Evolutionary conservation across 64 coral and sea anemone species (phyloP), one percentile per base, ranked within the genome.

Genomic region (Pachyseris speciosa): DNA sequence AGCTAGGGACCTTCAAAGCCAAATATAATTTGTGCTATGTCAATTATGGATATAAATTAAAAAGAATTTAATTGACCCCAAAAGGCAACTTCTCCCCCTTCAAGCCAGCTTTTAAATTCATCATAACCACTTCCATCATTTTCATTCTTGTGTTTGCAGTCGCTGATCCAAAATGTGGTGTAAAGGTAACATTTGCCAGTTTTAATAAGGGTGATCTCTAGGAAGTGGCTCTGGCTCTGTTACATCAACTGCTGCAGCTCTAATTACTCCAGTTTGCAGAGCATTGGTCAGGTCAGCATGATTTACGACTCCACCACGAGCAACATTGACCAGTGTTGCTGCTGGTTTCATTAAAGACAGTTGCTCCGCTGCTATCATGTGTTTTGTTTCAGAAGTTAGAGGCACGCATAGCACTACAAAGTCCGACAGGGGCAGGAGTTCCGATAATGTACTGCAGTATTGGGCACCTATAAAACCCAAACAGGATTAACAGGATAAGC

Each of bases 201-300:
- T 66, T 84, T 25, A 83, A 47, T 25, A 91, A 47, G 10, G 89
- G 61, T 91, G 89, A 49, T 84, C 89, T 59, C 68, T 71, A n/a
- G 89, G 89, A 7, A 91, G 51, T 10, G 78, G 78, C 38, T 84
- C 78, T 19, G 89, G 89, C 28, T 74, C 65, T 74, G 89, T 91
- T 0, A 91, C 89, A 22, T 91, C 78, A 15, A 91, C 30, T 5
- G 89, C 89, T 17, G 89, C 89, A 30, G 61, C 78, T 61, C 37
- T 57, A 45, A 91, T 91, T 9, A 78, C 57, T 74, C 89, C 89
- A 47, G 24, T 84, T 19, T 91, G 66, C 15, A 91, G 45, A 45
- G 89, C 89, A 43, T 57, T 47, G 5, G 63, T 76, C 77, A 91
- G 29, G 78, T 91, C 89, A 84, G 48, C 78, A 9, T 91, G 78